A percentile compares a stretch with the other conserved stretches of the same genome.
phyloP scores from a whole-genome alignment of 1,140 invertebrate species.

The Diorhabda sublineata region DNA sequence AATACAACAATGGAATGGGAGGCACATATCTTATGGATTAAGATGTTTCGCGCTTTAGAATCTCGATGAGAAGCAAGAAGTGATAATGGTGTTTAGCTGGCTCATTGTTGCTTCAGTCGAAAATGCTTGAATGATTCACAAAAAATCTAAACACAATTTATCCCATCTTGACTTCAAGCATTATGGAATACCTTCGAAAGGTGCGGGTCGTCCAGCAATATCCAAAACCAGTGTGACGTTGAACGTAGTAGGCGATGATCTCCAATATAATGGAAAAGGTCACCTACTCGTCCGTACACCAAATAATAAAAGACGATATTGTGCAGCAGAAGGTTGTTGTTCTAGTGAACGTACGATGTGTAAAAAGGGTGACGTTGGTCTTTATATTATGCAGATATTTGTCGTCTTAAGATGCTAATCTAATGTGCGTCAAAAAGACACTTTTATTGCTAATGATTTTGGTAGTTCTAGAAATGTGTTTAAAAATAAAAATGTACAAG shows the following conservation, averaged over 20 bases:
- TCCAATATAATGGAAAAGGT: conserved; percentile 23
- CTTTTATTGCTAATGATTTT: conserved; percentile 18
- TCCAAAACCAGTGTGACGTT: conserved; percentile 4
- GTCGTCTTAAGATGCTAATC: neutral
- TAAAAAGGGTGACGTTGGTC: conserved; percentile 14
- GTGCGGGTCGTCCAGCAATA: conserved; percentile 13
- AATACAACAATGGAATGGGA: conserved; percentile 42
- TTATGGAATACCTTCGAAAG: conserved; percentile 22
- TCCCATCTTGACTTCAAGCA: conserved; percentile 27
- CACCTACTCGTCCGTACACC: conserved; percentile 17
- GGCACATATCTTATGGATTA: conserved; percentile 44
- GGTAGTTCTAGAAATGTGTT: neutral
- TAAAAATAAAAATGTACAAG: neutral
- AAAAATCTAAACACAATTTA: conserved; percentile 31
- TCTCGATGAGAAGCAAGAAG: conserved; percentile 42
- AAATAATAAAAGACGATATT: conserved; percentile 3
- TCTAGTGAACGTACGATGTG: conserved; percentile 20
- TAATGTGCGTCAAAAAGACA: neutral
- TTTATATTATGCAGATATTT: conserved; percentile 8
- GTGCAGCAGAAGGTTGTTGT: conserved; percentile 21
- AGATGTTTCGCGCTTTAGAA: conserved; percentile 42
- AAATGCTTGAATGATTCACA: conserved; percentile 41
- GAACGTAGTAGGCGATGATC: conserved; percentile 20
- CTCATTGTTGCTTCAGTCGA: conserved; percentile 38
- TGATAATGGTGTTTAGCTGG: conserved; percentile 44